Evolutionary conservation across 2,888 invertebrate genomes (phyloP).

Genomic region (Drosophila mettleri): DNA sequence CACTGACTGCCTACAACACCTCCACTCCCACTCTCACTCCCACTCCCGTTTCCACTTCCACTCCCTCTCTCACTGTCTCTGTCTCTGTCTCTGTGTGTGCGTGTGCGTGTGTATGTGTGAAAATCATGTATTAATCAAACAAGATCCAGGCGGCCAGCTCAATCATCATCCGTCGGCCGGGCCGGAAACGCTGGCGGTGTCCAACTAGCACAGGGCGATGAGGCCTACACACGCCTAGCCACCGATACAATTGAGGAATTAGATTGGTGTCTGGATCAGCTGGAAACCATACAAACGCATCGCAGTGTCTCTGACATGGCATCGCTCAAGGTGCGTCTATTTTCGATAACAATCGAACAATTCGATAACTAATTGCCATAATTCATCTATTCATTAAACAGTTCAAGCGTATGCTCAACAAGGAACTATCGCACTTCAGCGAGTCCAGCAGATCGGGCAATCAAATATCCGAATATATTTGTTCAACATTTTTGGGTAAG

Average conservation of each 20-base stretch:
- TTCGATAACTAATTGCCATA: slow-evolving; percentile 1
- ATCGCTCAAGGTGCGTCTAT: slow-evolving; percentile 94
- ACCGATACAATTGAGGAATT: slow-evolving; percentile 99
- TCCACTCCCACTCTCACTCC: background rate
- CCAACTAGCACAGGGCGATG: slow-evolving; percentile 88
- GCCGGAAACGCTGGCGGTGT: slow-evolving; percentile 84
- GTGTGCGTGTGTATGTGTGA: slow-evolving; percentile 55
- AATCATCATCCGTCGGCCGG: slow-evolving; percentile 83
- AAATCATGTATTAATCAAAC: slow-evolving; percentile 82
- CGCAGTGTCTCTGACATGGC: slow-evolving; percentile 99
- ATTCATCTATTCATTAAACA: slow-evolving; percentile 83
- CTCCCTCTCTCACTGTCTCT: slow-evolving; percentile 15
- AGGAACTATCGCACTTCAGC: slow-evolving; percentile 99
- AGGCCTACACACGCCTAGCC: slow-evolving; percentile 96
- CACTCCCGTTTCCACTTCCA: slow-evolving; percentile 1
- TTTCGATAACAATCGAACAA: background rate
- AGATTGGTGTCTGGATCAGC: slow-evolving; percentile 99
- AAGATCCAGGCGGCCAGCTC: slow-evolving; percentile 85
- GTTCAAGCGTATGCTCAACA: slow-evolving; percentile 99
- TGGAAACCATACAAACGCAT: slow-evolving; percentile 99
- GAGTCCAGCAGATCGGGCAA: slow-evolving; percentile 99
- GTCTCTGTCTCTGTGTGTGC: slow-evolving; percentile 40
- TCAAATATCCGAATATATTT: slow-evolving; percentile 99
- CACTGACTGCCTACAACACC: too few species aligned
- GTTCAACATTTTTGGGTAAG: slow-evolving; percentile 99